phyloP scores from a whole-genome alignment of 2,797 vertebrate genomes.

The Trichosurus vulpecula region DNA sequence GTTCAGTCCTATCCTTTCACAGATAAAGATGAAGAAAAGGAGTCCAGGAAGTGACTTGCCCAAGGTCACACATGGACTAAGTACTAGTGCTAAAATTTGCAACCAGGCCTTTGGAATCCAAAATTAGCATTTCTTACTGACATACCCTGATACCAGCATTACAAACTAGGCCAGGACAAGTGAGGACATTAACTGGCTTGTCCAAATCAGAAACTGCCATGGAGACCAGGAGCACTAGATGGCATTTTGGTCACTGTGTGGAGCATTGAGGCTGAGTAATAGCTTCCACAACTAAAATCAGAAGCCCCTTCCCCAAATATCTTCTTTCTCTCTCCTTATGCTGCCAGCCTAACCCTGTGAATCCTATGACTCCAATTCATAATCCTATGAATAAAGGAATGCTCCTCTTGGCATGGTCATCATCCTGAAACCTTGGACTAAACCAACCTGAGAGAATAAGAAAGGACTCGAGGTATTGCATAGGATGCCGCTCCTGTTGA shows the following conservation, averaged over 20 bases:
- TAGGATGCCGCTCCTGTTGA: background rate
- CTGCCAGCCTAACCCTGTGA: background rate
- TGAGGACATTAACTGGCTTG: background rate
- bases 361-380: no score
- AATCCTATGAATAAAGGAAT: background rate
- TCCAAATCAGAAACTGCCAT: background rate
- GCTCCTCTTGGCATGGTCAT: background rate
- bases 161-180: background rate
- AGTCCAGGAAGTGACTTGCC: background rate
- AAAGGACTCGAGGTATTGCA: background rate
- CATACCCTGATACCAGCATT: background rate
- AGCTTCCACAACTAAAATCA: background rate
- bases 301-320: background rate
- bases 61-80: background rate
- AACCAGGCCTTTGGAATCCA: background rate
- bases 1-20: background rate
- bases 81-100: background rate
- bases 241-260: background rate
- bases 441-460: background rate
- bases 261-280: background rate
- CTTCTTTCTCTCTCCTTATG: background rate
- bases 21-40: background rate
- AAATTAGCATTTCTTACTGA: background rate
- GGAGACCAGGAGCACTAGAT: background rate
- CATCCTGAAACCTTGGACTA: background rate